Evolutionary conservation across 2,888 invertebrate species (phyloP), one percentile per base, ranked within the genome.

Genomic region (Protophormia terraenovae): DNA sequence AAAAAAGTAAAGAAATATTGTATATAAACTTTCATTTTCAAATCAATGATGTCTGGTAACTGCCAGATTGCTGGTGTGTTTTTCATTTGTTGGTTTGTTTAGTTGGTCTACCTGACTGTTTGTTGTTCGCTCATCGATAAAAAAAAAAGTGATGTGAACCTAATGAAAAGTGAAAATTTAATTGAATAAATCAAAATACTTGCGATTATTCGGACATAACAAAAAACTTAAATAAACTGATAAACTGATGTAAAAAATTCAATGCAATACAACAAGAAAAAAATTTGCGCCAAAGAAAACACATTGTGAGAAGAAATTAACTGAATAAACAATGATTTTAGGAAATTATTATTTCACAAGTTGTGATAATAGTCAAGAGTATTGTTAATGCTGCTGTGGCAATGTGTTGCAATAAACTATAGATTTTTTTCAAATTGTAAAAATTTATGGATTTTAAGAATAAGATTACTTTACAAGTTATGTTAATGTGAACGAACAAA

Each of bases 11-110:
- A 47, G 41, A 38, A 72, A 67, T 71, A 62, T 53, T 64, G 16
- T 27, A 66, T 72, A 71, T 53, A 77, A 87, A 87, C 86, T 86
- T 87, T 87, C 86, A 84, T 86, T 87, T 87, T 86, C 83, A 82
- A 69, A 69, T 75, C 67, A 83, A 85, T 73, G 75, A 81, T 76
- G 76, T 69, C 78, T 82, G 76, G 72, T 83, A 77, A 81, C 77
- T 79, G 72, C 64, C 72, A 71, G 76, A 76, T 76, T 75, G 76
- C 76, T 62, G 55, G 38, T 55, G 10, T 27, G n/a, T 41, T 71
- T 38, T 62, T 62, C 35, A 14, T 47, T 77, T n/a, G n/a, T n/a
- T 80, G 32, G 66, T 55, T 60, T 55, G 12, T 27, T 77, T 67
- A 16, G 50, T 47, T 71, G 78, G 73, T 71, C 72, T 77, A 77